Percentiles rank a stretch among this genome's conserved stretches.
These are phyloP conservation scores for Pardalotus punctatus DNA, from an alignment of 2,113 vertebrate species.

Conservation along the genomic window DNA sequence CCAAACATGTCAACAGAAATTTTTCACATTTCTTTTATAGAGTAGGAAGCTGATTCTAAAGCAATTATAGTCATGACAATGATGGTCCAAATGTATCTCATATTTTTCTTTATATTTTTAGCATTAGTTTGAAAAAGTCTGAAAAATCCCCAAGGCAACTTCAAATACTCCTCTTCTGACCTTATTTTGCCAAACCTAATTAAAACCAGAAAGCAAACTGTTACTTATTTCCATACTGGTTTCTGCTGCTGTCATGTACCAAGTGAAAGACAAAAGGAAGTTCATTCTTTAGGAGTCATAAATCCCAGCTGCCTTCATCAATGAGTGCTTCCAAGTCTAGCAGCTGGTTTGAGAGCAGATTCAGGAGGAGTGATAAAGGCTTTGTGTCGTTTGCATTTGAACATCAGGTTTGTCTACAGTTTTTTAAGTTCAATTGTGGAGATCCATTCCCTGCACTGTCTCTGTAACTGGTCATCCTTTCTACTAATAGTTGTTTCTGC, in stretches of 20 bases:
- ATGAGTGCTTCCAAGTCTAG: background rate
- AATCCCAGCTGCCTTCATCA: background rate
- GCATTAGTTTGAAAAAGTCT: background rate
- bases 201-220: background rate
- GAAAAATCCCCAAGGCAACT: background rate
- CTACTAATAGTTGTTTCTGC: background rate
- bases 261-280: background rate
- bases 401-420: background rate
- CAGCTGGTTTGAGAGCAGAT: background rate
- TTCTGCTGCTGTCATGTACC: background rate
- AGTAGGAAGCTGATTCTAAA: background rate
- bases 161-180: background rate
- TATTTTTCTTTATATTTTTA: background rate
- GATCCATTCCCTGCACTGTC: background rate
- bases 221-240: background rate
- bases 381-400: background rate
- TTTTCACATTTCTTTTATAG: background rate
- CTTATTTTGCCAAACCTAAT: slow-evolving; percentile 15
- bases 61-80: background rate
- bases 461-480: background rate
- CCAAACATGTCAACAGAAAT: background rate
- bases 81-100: background rate
- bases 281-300: background rate
- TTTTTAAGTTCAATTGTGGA: background rate
- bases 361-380: background rate